Conservation (phyloP, 2,113 vertebrate species). For the Nothocercus nigrocapillus region DNA sequence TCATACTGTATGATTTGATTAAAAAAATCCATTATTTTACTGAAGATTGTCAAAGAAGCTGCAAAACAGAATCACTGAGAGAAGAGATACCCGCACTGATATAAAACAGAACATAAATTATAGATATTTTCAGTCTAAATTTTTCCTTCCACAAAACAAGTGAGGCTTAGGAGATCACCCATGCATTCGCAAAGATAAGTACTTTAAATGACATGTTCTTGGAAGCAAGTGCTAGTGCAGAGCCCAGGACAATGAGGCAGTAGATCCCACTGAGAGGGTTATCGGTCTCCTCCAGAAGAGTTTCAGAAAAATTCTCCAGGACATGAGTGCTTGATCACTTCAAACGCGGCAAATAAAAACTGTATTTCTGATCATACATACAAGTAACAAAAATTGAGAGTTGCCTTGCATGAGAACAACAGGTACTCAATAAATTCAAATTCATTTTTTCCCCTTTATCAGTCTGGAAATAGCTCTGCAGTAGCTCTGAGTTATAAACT, state of each 20-base stretch:
- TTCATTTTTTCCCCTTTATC: neutral
- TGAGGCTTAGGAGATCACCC: neutral
- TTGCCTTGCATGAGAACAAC: neutral
- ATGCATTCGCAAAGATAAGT: neutral
- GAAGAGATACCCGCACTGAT: neutral
- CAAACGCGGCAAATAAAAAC: neutral
- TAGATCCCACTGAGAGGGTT: neutral
- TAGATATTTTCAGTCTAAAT: neutral
- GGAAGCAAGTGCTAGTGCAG: neutral
- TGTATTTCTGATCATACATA: neutral
- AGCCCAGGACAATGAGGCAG: neutral
- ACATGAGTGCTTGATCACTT: neutral
- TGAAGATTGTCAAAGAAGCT: neutral
- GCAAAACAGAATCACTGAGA: neutral
- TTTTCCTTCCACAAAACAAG: neutral
- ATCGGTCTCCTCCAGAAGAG: neutral
- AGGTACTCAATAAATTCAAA: neutral
- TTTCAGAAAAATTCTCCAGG: neutral
- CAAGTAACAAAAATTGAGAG: neutral
- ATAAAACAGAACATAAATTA: neutral
- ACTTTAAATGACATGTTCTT: neutral
- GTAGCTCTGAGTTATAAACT: neutral
- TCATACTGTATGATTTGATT: neutral
- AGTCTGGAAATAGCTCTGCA: neutral
- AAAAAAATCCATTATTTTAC: neutral